Evolutionary conservation across 1,140 invertebrate genomes (phyloP).

Genomic region (Dreissena rostriformis): DNA sequence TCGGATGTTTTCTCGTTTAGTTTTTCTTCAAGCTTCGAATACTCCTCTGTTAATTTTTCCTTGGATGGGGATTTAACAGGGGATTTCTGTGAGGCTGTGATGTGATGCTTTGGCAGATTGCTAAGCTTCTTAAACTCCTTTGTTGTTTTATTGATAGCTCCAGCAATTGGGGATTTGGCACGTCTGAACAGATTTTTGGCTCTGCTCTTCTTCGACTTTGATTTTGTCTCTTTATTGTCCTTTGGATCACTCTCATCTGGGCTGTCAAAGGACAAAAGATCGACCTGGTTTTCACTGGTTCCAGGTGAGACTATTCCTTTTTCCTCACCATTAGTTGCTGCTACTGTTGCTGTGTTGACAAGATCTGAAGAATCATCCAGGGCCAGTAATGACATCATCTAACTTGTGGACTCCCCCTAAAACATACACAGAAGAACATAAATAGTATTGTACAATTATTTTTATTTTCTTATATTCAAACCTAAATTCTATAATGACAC

Average conservation of each 20-base stretch:
- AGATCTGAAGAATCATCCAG: slow-evolving; percentile 78
- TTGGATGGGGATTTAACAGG: slow-evolving; percentile 66
- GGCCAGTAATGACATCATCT: slow-evolving; percentile 77
- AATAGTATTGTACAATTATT: too few species aligned
- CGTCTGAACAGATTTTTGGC: slow-evolving; percentile 50
- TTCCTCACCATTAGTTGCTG: slow-evolving; percentile 65
- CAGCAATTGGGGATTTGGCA: slow-evolving; percentile 48
- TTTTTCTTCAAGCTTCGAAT: slow-evolving; percentile 61
- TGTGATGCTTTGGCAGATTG: slow-evolving; percentile 64
- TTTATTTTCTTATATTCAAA: too few species aligned
- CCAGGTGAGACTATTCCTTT: slow-evolving; percentile 56
- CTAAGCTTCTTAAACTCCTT: slow-evolving; percentile 55
- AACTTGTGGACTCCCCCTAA: slow-evolving; percentile 60
- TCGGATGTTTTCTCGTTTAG: slow-evolving; percentile 77
- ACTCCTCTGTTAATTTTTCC: slow-evolving; percentile 70
- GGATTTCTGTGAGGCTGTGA: slow-evolving; percentile 67
- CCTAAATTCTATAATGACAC: too few species aligned
- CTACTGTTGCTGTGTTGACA: slow-evolving; percentile 64
- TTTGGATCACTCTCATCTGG: slow-evolving; percentile 29
- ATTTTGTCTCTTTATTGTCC: slow-evolving; percentile 41
- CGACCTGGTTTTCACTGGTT: slow-evolving; percentile 10
- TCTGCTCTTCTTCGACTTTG: slow-evolving; percentile 54
- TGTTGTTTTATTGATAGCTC: slow-evolving; percentile 51
- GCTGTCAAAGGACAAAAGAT: slow-evolving; percentile 34
- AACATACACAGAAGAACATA: slow-evolving; percentile 25